Conservation (phyloP, 2,797 vertebrate genomes). For the Bryconaethiops microstoma region DNA sequence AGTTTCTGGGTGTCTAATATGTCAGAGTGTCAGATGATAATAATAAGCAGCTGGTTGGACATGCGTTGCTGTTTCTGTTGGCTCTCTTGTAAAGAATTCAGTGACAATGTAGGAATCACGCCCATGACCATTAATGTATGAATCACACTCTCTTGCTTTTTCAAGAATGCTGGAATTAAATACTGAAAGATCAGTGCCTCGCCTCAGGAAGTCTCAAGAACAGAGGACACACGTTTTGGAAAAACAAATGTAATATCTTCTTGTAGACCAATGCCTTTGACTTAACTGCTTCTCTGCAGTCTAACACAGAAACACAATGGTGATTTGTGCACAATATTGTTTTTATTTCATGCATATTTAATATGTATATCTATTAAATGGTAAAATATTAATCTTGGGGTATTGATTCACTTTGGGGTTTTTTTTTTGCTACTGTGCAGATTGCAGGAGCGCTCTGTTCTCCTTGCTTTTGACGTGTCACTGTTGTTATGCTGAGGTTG, state of each 20-base stretch:
- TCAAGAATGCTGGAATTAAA: slow-evolving; percentile 24
- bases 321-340: neutral
- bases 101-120: slow-evolving; percentile 6
- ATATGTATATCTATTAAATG: slow-evolving; percentile 26
- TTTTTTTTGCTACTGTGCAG: slow-evolving; percentile 3
- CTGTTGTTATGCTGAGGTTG: slow-evolving; percentile 28
- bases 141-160: slow-evolving; percentile 6
- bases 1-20: neutral
- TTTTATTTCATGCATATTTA: slow-evolving; percentile 17
- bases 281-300: neutral
- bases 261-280: neutral
- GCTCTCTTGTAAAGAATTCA: neutral
- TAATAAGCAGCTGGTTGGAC: neutral
- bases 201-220: slow-evolving; percentile 40
- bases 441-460: neutral
- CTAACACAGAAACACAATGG: neutral
- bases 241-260: neutral
- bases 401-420: neutral
- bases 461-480: slow-evolving; percentile 17
- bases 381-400: neutral
- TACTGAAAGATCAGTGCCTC: slow-evolving; percentile 23
- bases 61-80: neutral
- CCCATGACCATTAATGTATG: slow-evolving; percentile 2
- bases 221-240: slow-evolving; percentile 19
- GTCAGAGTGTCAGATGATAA: neutral